Conservation (phyloP, 2,113 vertebrate genomes). For the Brachyistius frenatus region DNA sequence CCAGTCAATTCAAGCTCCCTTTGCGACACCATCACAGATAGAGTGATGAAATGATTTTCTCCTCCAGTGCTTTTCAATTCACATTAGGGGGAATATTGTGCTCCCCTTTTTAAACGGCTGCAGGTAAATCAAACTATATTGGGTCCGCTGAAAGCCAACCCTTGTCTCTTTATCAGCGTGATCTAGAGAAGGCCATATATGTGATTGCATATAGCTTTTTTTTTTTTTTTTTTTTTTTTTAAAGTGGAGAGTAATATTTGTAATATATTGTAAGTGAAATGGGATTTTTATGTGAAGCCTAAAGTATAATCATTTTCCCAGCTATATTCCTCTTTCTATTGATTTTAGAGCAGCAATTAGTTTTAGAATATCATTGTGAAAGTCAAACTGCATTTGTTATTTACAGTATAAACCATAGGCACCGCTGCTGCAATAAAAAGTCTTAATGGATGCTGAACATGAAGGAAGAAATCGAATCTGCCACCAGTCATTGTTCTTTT, state of each 20-base stretch:
- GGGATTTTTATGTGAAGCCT: constrained; percentile 47
- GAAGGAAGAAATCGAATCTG: constrained; percentile 15
- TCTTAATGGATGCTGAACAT: constrained; percentile 20
- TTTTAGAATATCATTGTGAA: constrained; percentile 19
- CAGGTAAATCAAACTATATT: constrained; percentile 74
- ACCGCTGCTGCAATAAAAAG: not conserved
- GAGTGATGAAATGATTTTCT: constrained; percentile 80
- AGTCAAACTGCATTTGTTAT: constrained; percentile 24
- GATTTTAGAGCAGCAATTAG: constrained; percentile 11
- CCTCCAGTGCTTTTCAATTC: constrained; percentile 77
- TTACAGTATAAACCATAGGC: not conserved
- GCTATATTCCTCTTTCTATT: constrained; percentile 13
- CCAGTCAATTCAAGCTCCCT: constrained; percentile 58
- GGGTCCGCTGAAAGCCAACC: constrained; percentile 50
- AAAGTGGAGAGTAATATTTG: constrained; percentile 30
- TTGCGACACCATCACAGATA: constrained; percentile 69
- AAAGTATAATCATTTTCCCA: constrained; percentile 49
- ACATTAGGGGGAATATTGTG: constrained; percentile 71
- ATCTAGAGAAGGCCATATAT: constrained; percentile 44
- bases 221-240: constrained; percentile 18
- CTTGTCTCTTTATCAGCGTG: constrained; percentile 45
- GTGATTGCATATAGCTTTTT: constrained; percentile 24
- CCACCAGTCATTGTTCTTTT: not conserved
- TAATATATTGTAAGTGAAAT: constrained; percentile 21
- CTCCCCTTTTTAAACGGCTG: constrained; percentile 53